A percentile compares a stretch with the other conserved stretches of the same genome.
Evolutionary conservation across 2,888 invertebrate species (phyloP).

Genomic region (Arrhopalites spinosus): DNA sequence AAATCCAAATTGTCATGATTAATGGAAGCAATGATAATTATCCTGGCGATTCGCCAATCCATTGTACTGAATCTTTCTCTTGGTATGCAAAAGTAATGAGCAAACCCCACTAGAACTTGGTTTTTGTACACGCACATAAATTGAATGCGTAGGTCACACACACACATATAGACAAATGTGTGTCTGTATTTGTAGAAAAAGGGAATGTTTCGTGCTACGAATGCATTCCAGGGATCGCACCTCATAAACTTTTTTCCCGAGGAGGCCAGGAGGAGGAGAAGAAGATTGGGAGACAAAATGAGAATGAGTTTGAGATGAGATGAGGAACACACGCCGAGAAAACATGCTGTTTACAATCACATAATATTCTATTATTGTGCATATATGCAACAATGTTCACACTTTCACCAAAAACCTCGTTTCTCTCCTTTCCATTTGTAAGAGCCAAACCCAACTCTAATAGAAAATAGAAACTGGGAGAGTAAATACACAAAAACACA

Average conservation of each 20-base stretch:
- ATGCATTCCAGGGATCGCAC: conserved; percentile 36
- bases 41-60: conserved; percentile 1
- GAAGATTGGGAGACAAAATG: conserved; percentile 28
- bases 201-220: conserved; percentile 32
- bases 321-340: conserved; percentile 22
- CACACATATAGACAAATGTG: neutral
- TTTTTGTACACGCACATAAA: neutral
- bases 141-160: neutral
- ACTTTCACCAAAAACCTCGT: too few species aligned
- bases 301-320: conserved; percentile 32
- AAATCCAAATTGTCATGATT: conserved; percentile 7
- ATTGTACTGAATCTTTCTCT: neutral
- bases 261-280: neutral
- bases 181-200: too few species aligned
- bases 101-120: neutral
- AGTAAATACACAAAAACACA: too few species aligned
- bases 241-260: conserved; percentile 41
- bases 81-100: neutral
- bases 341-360: conserved; percentile 24
- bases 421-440: too few species aligned
- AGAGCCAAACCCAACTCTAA: too few species aligned
- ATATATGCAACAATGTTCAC: too few species aligned
- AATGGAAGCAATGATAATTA: neutral
- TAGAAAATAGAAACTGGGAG: too few species aligned
- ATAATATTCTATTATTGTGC: neutral